Conservation (phyloP, 53 echinoderm and acorn worm genomes). For the Arbacia lixula region DNA sequence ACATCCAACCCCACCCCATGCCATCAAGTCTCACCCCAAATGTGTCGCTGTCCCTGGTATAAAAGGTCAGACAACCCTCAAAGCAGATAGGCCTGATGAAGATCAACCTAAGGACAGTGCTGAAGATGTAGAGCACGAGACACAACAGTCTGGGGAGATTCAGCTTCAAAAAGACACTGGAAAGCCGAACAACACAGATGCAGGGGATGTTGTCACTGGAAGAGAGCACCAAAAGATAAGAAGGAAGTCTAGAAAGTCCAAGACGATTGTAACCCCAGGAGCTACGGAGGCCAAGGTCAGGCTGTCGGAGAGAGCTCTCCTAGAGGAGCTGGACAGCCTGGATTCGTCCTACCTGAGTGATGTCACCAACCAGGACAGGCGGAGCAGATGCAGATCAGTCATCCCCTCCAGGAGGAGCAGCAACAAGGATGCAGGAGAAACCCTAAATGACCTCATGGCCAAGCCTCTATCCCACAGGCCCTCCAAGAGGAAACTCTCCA, state of each 20-base stretch:
- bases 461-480: background rate
- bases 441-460: constrained; percentile 25
- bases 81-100: background rate
- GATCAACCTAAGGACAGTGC: background rate
- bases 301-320: constrained; percentile 26
- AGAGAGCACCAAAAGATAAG: constrained; percentile 33
- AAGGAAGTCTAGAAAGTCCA: constrained; percentile 65
- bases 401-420: constrained; percentile 26
- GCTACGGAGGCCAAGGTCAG: background rate
- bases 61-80: no score
- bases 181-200: background rate
- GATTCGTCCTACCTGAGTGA: constrained; percentile 52
- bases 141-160: background rate
- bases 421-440: constrained; percentile 17
- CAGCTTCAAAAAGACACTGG: background rate
- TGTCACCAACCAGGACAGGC: constrained; percentile 33
- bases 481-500: constrained; percentile 27
- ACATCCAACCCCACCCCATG: constrained; percentile 58
- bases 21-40: background rate
- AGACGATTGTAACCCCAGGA: constrained; percentile 61
- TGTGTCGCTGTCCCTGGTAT: background rate
- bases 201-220: background rate
- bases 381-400: constrained; percentile 1
- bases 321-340: constrained; percentile 34
- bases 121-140: background rate